phyloP scores from a whole-genome alignment of 2,797 vertebrate genomes.

The Acanthurus leucopareius region DNA sequence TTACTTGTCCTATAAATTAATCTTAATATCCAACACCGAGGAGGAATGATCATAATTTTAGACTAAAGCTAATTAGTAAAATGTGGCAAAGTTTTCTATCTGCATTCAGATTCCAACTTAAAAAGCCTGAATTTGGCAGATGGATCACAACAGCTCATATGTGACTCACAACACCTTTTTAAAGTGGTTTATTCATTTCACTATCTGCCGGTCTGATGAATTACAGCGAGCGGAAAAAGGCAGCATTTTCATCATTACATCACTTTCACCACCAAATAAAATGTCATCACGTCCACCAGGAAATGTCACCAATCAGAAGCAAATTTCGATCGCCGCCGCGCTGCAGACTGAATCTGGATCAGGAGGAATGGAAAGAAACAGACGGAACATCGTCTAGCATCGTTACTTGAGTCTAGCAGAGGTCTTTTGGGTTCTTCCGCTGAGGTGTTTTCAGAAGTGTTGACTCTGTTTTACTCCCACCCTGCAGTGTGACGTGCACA shows the following conservation, averaged over 20 bases:
- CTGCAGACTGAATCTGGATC: background rate
- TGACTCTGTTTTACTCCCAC: conserved; percentile 7
- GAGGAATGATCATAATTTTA: conserved; percentile 4
- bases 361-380: conserved; percentile 23
- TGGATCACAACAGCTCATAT: conserved; percentile 6
- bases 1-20: conserved; percentile 14
- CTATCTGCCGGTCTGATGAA: conserved; percentile 26
- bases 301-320: conserved; percentile 61
- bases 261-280: conserved; percentile 41
- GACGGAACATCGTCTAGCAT: background rate
- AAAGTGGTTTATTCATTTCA: conserved; percentile 34
- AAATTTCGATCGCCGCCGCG: conserved; percentile 19
- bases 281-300: conserved; percentile 50
- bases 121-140: background rate
- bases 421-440: background rate
- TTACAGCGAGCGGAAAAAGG: conserved; percentile 20
- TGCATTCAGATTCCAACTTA: background rate
- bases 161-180: conserved; percentile 17
- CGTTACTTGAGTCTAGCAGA: background rate
- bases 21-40: background rate
- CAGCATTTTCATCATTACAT: conserved; percentile 43
- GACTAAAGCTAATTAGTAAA: conserved; percentile 10
- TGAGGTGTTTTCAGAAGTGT: conserved; percentile 1
- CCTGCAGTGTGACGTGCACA: conserved; percentile 8
- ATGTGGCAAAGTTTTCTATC: conserved; percentile 2